phyloP scores from a whole-genome alignment of 92 coral and sea anemone genomes.

The Porites divaricata region DNA sequence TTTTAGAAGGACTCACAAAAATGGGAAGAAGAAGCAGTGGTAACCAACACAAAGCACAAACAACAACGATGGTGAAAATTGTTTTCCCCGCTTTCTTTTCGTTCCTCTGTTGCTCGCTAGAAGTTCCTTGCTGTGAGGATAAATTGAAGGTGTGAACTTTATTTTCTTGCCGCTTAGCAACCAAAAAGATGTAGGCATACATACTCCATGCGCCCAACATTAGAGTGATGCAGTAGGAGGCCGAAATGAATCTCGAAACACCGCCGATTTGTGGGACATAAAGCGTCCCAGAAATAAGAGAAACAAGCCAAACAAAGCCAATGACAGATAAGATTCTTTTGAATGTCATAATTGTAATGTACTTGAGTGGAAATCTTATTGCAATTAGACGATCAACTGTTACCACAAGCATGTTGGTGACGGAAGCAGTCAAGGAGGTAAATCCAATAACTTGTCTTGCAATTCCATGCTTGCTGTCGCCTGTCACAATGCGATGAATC shows the following conservation, averaged over 20 bases:
- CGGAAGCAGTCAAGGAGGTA: conserved; percentile 54
- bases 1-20: neutral
- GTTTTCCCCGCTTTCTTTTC: conserved; percentile 34
- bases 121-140: neutral
- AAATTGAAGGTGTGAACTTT: neutral
- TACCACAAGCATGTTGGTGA: conserved; percentile 68
- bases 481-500: neutral
- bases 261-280: neutral
- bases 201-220: conserved; percentile 32
- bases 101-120: neutral
- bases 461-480: neutral
- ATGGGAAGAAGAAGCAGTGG: conserved; percentile 19
- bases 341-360: conserved; percentile 31
- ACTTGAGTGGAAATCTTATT: conserved; percentile 51
- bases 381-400: conserved; percentile 71
- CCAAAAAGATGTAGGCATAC: conserved; percentile 44
- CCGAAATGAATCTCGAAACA: neutral
- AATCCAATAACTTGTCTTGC: conserved; percentile 42
- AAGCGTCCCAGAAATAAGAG: neutral
- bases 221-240: neutral
- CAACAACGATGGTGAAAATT: conserved; percentile 18
- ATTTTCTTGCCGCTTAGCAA: conserved; percentile 54
- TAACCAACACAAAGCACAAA: conserved; percentile 21
- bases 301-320: conserved; percentile 31
- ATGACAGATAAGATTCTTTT: conserved; percentile 32